Conservation (phyloP, 2,113 vertebrate genomes). For the Salvelinus alpinus region DNA sequence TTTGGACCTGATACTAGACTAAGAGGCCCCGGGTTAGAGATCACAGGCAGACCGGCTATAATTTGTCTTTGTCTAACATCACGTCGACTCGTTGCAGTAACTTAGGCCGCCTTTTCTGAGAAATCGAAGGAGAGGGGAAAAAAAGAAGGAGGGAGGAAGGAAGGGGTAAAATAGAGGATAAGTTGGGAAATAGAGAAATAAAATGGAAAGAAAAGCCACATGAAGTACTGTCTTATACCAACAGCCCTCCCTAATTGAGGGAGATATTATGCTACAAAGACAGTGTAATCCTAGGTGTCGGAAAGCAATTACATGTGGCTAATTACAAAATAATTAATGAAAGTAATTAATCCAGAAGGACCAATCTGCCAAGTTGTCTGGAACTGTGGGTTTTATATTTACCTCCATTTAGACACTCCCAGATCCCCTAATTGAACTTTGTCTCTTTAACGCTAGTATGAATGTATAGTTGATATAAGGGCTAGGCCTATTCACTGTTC, state of each 20-base stretch:
- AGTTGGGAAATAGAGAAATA: conserved; percentile 12
- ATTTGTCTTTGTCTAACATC: conserved; percentile 46
- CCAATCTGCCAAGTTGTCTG: conserved; percentile 47
- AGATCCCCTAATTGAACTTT: too few relatives aligned
- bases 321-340: conserved; percentile 67
- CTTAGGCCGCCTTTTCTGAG: conserved; percentile 16
- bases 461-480: too few relatives aligned
- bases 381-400: conserved; percentile 37
- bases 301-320: conserved; percentile 62
- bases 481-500: not conserved
- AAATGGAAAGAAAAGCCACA: conserved; percentile 54
- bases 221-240: conserved; percentile 51
- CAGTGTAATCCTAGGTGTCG: conserved; percentile 60
- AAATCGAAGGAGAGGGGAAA: conserved; percentile 8
- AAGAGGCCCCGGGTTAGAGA: conserved; percentile 19
- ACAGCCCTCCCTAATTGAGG: conserved; percentile 47
- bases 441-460: too few relatives aligned
- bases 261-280: conserved; percentile 59
- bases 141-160: not conserved
- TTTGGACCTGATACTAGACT: conserved; percentile 30
- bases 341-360: conserved; percentile 49
- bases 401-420: conserved; percentile 28
- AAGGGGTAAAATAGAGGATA: not conserved
- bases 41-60: conserved; percentile 16
- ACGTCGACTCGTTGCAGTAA: conserved; percentile 13